Evolutionary conservation across 2,888 invertebrate species (phyloP), one percentile per base, ranked within the genome.

Genomic region (Notodromas monacha): DNA sequence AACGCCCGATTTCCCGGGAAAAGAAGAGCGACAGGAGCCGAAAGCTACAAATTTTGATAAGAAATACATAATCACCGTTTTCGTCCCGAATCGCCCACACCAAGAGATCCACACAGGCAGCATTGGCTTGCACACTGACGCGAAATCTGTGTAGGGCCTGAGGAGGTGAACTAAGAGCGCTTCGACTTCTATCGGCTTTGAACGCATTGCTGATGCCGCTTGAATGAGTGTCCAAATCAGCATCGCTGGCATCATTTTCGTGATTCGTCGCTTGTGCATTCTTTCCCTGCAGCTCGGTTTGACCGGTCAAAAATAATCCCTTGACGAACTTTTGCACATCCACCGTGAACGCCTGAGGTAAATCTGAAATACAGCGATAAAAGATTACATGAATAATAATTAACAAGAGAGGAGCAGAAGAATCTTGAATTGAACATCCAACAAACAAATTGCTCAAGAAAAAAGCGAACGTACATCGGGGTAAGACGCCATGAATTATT

Each of bases 11-110:
- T n/a, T n/a, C n/a, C n/a, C n/a, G n/a, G n/a, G n/a, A n/a, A n/a
- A n/a, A n/a, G n/a, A n/a, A n/a, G n/a, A n/a, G n/a, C n/a, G n/a
- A n/a, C n/a, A n/a, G n/a, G n/a, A n/a, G n/a, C n/a, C n/a, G n/a
- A n/a, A n/a, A n/a, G n/a, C n/a, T n/a, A n/a, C n/a, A n/a, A n/a
- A n/a, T n/a, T n/a, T n/a, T n/a, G n/a, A n/a, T n/a, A n/a, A n/a
- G n/a, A n/a, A n/a, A n/a, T n/a, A n/a, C n/a, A n/a, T 21, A n/a
- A 6, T 54, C 49, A 79, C 84, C 81, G 44, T 76, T 73, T 56
- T 89, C 89, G 48, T 89, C 89, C 2, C 73, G 70, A 38, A 86
- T 81, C 2, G 89, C 84, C 92, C 92, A 96, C 15, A 92, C 86
- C 2, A 96, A 58, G 4, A 96, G 57, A 49, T 96, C 89, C 0